Percentiles rank a stretch among this genome's conserved stretches.
These are phyloP conservation scores for Chondrilla cf. caribensis DNA, from an alignment of 37 sponge, comb jelly and placozoan species.

Conservation along the genomic window DNA sequence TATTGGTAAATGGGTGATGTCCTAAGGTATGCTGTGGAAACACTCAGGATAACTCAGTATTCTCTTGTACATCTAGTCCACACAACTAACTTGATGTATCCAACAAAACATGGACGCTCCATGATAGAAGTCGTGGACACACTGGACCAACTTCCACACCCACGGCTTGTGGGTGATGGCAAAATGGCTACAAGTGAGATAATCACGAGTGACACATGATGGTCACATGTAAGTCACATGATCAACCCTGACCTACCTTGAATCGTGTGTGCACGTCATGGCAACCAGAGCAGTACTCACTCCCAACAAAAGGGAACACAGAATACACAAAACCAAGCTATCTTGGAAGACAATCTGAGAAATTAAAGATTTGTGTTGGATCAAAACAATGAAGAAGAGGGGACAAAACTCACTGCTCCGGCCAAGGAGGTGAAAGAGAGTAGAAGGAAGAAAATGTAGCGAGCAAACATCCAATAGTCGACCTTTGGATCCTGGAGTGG, in stretches of 20 bases:
- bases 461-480: slow-evolving; percentile 86
- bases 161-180: slow-evolving; percentile 93
- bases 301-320: slow-evolving; percentile 54
- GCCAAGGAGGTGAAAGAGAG: slow-evolving; percentile 38
- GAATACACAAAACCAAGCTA: slow-evolving; percentile 41
- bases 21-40: slow-evolving; percentile 74
- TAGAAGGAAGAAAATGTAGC: slow-evolving; percentile 64
- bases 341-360: slow-evolving; percentile 61
- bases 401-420: slow-evolving; percentile 45
- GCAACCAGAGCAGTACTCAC: slow-evolving; percentile 75
- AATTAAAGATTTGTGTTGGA: neutral
- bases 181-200: slow-evolving; percentile 70
- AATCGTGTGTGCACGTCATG: slow-evolving; percentile 88
- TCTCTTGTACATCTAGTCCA: neutral
- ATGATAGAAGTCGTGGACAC: slow-evolving; percentile 73
- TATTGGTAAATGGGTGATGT: slow-evolving; percentile 92
- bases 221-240: slow-evolving; percentile 13
- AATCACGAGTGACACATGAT: neutral
- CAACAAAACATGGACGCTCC: slow-evolving; percentile 82
- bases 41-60: neutral
- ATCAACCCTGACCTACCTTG: slow-evolving; percentile 49
- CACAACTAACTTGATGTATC: slow-evolving; percentile 68
- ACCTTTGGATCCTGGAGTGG: slow-evolving; percentile 74
- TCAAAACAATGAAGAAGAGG: neutral
- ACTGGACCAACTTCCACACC: slow-evolving; percentile 84